Base-by-base conservation (phyloP, 2,113 vertebrate species). In the Pontoporia blainvillei region DNA sequence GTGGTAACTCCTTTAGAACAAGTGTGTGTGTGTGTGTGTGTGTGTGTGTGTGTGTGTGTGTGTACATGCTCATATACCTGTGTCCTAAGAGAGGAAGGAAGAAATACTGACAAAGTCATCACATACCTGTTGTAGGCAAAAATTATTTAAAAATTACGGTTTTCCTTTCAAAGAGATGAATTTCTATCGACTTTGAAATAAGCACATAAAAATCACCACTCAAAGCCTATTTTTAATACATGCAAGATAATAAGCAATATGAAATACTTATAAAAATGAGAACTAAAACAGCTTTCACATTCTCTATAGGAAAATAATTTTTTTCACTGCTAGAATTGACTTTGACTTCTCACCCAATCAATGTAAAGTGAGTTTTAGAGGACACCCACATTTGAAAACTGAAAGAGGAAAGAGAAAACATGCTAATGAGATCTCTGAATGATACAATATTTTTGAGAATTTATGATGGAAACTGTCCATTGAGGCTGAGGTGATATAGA, bases 281-380 rank as follows among this genome's bases (percentile, higher is more conserved):
- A 87, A 54, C 2, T 41, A 71, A 92, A 91, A 44, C 17, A 44
- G 39, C 27, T 95, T 88, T 88, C 36, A 84, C 12, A 54, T 79
- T 79, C n/a, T 82, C 34, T 86, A n/a, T 91, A 73, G 41, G 41
- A 81, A 96, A 85, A 94, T 3, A 71, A 82, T 36, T 73, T 89
- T 69, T 20, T 49, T 78, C 62, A 76, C 41, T 92, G 36, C 46
- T 94, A 59, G 21, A 90, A 61, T 20, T 78, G 73, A 89, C 61
- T 71, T 64, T 82, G 9, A 52, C 25, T 59, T 21, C 41, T 85
- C 12, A 62, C 3, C 18, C 79, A 46, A 59, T 89, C 59, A 31
- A n/a, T 41, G 25, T 25, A 72, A 25, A 59, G 11, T n/a, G 41
- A 92, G 23, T 57, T 46, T 69, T 79, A 84, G 23, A 87, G 6